Evolutionary conservation across 2,888 invertebrate species (phyloP).

Genomic region (Chymomyza caudatula): DNA sequence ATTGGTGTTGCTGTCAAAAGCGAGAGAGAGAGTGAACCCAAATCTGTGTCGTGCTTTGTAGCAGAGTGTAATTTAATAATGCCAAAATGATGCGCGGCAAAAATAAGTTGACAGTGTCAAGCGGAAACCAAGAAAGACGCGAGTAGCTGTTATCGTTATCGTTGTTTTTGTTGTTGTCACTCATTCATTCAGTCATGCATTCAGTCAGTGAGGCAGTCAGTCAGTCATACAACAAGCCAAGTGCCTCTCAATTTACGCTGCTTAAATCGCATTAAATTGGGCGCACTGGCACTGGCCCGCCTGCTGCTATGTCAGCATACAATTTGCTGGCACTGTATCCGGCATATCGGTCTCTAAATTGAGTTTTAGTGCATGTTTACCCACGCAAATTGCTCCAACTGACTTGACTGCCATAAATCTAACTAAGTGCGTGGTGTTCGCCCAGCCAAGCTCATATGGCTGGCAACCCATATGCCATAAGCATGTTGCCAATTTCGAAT

Average conservation of each 20-base stretch:
- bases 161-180: constrained; percentile 11
- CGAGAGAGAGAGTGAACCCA: constrained; percentile 19
- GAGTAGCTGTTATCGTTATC: constrained; percentile 50
- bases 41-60: constrained; percentile 28
- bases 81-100: constrained; percentile 29
- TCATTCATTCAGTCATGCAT: constrained; percentile 21
- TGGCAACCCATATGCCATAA: constrained; percentile 32
- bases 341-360: constrained; percentile 66
- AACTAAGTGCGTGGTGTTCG: constrained; percentile 43
- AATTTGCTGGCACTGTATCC: constrained; percentile 44
- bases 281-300: no score
- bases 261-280: constrained; percentile 72
- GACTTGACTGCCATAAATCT: constrained; percentile 67
- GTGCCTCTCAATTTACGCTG: constrained; percentile 68
- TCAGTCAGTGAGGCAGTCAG: constrained; percentile 12
- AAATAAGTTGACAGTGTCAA: background rate
- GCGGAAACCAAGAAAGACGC: background rate
- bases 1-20: constrained; percentile 43
- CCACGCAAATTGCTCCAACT: constrained; percentile 76
- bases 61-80: constrained; percentile 70
- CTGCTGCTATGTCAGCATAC: constrained; percentile 58
- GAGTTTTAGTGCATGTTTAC: constrained; percentile 76
- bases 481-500: constrained; percentile 37
- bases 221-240: constrained; percentile 50
- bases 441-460: constrained; percentile 15